phyloP scores from a whole-genome alignment of 2,888 invertebrate species.

The Cephus pygmeus region DNA sequence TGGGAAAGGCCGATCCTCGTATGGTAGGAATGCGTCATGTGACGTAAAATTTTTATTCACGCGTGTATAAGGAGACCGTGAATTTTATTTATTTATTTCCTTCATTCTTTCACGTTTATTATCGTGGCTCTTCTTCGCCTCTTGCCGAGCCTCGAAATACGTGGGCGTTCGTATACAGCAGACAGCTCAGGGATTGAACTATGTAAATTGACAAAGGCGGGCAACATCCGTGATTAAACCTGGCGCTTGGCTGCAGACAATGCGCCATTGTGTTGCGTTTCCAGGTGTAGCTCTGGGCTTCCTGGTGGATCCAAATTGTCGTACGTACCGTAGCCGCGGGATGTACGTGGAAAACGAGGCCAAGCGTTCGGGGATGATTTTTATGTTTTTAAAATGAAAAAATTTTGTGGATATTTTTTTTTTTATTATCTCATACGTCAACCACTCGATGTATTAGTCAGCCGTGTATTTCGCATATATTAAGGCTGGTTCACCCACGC shows the following conservation, averaged over 20 bases:
- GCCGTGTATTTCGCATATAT: not conserved
- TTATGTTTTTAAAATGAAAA: not conserved
- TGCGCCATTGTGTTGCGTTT: conserved; percentile 51
- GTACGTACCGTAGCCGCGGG: not conserved
- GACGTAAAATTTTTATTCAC: not conserved
- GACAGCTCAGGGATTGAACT: conserved; percentile 12
- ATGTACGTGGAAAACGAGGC: not conserved
- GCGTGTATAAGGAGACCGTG: not conserved
- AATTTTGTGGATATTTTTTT: not conserved
- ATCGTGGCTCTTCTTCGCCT: not conserved
- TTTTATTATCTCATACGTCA: not conserved
- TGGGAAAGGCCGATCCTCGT: not conserved
- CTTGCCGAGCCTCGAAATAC: not conserved
- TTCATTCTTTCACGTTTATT: not conserved
- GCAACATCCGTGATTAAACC: conserved; percentile 55
- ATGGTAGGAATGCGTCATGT: not conserved
- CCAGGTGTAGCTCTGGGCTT: conserved; percentile 46
- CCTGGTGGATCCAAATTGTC: not conserved
- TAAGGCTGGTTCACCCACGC: not conserved
- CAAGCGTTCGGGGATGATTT: not conserved
- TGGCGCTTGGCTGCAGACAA: conserved; percentile 48
- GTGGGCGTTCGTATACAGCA: not conserved
- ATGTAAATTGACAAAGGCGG: conserved; percentile 54
- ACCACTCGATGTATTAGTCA: not conserved
- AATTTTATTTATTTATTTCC: not conserved